Conservation (phyloP, 2,113 vertebrate species). For the Ictidomys tridecemlineatus region DNA sequence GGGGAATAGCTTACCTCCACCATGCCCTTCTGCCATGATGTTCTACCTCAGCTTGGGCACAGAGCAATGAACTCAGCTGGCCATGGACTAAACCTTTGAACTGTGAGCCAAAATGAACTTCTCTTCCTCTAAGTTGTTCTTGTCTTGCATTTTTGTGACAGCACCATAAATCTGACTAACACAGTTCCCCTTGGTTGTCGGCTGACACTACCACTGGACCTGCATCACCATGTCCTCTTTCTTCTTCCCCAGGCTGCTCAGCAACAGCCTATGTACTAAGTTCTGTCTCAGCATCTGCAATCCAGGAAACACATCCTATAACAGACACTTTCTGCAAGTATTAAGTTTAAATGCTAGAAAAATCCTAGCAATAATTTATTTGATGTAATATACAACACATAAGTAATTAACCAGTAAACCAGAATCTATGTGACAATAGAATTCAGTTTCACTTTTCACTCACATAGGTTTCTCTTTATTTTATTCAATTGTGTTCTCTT, state of each 20-base stretch:
- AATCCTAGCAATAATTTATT: neutral
- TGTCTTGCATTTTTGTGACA: too few species aligned
- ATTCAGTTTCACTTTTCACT: neutral
- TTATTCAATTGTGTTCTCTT: neutral
- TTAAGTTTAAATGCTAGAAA: neutral
- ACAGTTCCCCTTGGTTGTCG: neutral
- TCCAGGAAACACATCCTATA: neutral
- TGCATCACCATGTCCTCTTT: neutral
- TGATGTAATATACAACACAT: neutral
- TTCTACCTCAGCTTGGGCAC: too few species aligned
- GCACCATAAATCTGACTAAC: too few species aligned
- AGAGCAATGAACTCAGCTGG: too few species aligned
- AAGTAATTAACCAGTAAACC: neutral
- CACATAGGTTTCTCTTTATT: neutral
- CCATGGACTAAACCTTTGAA: too few species aligned
- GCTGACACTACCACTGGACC: fast-evolving
- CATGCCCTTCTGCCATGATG: too few species aligned
- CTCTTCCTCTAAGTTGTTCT: too few species aligned
- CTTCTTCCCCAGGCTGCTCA: neutral
- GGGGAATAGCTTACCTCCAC: too few species aligned
- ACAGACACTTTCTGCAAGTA: neutral
- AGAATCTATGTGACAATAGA: neutral
- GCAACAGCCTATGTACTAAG: neutral
- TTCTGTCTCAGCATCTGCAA: neutral
- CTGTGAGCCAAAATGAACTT: too few species aligned